Evolutionary conservation across 1,140 invertebrate genomes (phyloP).

Genomic region (Nebria ingens): DNA sequence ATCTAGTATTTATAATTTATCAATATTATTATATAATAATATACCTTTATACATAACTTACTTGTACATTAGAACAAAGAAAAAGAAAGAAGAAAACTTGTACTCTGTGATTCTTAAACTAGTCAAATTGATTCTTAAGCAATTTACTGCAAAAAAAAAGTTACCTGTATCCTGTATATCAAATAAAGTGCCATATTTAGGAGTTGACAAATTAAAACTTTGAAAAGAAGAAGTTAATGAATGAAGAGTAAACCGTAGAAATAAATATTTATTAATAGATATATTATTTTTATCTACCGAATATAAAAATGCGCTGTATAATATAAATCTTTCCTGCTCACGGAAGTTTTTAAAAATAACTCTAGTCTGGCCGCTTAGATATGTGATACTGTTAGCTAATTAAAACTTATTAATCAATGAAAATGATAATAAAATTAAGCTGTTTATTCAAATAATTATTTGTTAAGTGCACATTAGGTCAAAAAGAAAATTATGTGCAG

Average conservation of each 20-base stretch:
- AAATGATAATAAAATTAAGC: constrained; percentile 5
- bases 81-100: no score
- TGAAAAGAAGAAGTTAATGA: no score
- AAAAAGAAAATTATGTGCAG: constrained; percentile 4
- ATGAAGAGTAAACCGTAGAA: neutral
- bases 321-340: constrained; percentile 6
- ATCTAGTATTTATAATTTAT: constrained; percentile 5
- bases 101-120: constrained; percentile 8
- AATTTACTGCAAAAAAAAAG: constrained; percentile 8
- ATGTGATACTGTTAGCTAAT: constrained; percentile 16
- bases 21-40: no score
- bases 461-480: constrained; percentile 9
- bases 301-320: constrained; percentile 1
- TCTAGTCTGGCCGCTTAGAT: constrained; percentile 19
- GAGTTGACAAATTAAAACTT: constrained; percentile 7
- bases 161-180: constrained; percentile 9
- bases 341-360: constrained; percentile 11
- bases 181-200: constrained; percentile 9
- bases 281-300: constrained; percentile 7
- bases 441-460: constrained; percentile 9
- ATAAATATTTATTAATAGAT: neutral
- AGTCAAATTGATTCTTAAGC: constrained; percentile 9
- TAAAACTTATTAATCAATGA: neutral
- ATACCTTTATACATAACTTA: constrained; percentile 3
- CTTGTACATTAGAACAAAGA: neutral